Conservation (phyloP, 1,140 invertebrate species). For the Zophobas morio region DNA sequence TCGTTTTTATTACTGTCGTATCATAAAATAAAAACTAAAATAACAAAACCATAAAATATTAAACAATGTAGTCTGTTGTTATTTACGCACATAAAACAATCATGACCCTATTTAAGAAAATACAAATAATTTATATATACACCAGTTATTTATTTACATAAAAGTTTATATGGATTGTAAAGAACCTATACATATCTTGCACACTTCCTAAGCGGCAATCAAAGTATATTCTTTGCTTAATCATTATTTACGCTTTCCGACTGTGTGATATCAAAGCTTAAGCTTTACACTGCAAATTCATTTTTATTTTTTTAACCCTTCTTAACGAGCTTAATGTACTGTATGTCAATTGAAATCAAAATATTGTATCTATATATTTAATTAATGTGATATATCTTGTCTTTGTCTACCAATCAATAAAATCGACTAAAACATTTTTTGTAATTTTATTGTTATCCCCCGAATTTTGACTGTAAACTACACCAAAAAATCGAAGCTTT, state of each 20-base stretch:
- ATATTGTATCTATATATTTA: conserved; percentile 59
- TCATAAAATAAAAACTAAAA: conserved; percentile 17
- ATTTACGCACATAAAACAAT: conserved; percentile 37
- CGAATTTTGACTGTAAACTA: no score
- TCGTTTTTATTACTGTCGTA: conserved; percentile 25
- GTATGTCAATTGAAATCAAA: conserved; percentile 65
- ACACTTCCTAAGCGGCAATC: conserved; percentile 31
- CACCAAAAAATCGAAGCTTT: no score
- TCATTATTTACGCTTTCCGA: conserved; percentile 39
- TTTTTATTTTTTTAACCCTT: conserved; percentile 52
- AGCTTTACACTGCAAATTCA: conserved; percentile 35
- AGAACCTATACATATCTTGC: conserved; percentile 50
- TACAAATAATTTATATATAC: conserved; percentile 37
- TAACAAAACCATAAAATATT: conserved; percentile 18
- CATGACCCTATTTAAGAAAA: conserved; percentile 30
- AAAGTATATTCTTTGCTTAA: conserved; percentile 21
- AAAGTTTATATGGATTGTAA: conserved; percentile 46
- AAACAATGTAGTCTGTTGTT: conserved; percentile 27
- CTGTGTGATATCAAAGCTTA: conserved; percentile 39
- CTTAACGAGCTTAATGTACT: conserved; percentile 64
- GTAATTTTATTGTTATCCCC: no score
- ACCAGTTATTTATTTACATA: conserved; percentile 38
- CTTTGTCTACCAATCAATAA: conserved; percentile 55
- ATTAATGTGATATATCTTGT: conserved; percentile 59
- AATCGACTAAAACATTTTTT: conserved; percentile 9